Base-by-base conservation (phyloP, 2,888 invertebrate genomes). In the Meganola albula region DNA sequence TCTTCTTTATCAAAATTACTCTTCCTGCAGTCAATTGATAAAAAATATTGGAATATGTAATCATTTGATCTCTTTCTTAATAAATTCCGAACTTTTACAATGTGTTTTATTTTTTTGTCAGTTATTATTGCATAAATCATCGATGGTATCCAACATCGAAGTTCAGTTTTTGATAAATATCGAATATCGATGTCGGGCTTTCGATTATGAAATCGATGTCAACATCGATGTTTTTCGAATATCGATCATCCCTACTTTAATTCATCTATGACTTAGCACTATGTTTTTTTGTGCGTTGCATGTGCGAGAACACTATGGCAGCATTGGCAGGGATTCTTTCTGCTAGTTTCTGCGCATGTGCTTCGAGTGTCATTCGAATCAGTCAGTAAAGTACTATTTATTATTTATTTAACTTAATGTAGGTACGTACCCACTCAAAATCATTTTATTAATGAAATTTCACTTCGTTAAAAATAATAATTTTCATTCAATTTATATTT, bases 21-120 rank as follows among this genome's bases (percentile, higher is more conserved):
- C 5, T 12, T 24, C 5, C 8, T 24, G 2, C 12, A 24, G 12
- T 12, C 12, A 11, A 24, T 24, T 24, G 12, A 24, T 8, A 34
- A 27, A 34, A 34, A 24, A 20, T 32, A 32, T 26, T 26, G 22
- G 22, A 32, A 32, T 26, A 26, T 32, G 13, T 22, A 32, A 32
- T 26, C 4, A 25, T 31, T 31, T 24, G 31, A 7, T 25, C 12
- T 24, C 3, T 31, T 25, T 25, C 12, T 31, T 16, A 16, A 16
- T 16, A 16, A 16, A 16, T 16, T 6, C 16, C 16, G 16, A 20
- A 27, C 20, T 9, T 10, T 27, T 27, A 10, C 27, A 16, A 16
- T 27, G 18, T 27, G 12, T 27, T 27, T 27, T 27, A 27, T 27
- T 27, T 20, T 11, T 27, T 27, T 20, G 27, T 27, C 20, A 18